Base-by-base conservation (phyloP, 2,888 invertebrate species). In the Andrena hattorfiana region DNA sequence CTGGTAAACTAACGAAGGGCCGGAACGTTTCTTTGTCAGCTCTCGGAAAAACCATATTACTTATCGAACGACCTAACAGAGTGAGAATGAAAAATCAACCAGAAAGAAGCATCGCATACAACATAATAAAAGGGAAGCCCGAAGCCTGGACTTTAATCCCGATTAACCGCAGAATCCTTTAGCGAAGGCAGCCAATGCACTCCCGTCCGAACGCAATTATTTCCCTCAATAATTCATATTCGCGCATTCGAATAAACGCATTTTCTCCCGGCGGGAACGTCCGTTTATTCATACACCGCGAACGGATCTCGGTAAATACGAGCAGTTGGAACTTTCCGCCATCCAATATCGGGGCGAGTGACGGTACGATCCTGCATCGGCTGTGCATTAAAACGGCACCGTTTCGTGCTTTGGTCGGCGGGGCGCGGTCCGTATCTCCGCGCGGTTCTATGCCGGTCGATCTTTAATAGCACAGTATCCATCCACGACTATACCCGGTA, bases 381-480 rank as follows among this genome's bases (percentile, higher is more conserved):
- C 10, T 26, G n/a, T n/a, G 32, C 64, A 60, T 70, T 77, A 77
- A 80, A 77, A 30, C 67, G 20, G 67, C 20, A 54, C 48, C 54
- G 49, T 70, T 66, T 54, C 35, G 32, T 16, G 54, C 16, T 16
- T 1, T 3, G 51, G 30, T 54, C 49, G 20, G 30, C 30, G 16
- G 16, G 26, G 30, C 16, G 13, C 13, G 26, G 20, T 4, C 5
- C 64, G 10, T 63, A 76, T 42, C 71, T 10, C 32, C 20, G 16
- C 51, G 78, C 70, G 28, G 59, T 71, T 66, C 67, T 42, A 62
- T 60, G 66, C 71, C 48, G 62, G 77, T 68, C 67, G 77, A 79
- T 69, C 69, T 74, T 79, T 75, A 79, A 79, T 69, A 64, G 74
- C 54, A 48, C 59, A 16, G 60, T 51, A 51, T 66, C 35, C 72